phyloP scores from a whole-genome alignment of 2,797 vertebrate genomes.

The Babyrousa celebensis region DNA sequence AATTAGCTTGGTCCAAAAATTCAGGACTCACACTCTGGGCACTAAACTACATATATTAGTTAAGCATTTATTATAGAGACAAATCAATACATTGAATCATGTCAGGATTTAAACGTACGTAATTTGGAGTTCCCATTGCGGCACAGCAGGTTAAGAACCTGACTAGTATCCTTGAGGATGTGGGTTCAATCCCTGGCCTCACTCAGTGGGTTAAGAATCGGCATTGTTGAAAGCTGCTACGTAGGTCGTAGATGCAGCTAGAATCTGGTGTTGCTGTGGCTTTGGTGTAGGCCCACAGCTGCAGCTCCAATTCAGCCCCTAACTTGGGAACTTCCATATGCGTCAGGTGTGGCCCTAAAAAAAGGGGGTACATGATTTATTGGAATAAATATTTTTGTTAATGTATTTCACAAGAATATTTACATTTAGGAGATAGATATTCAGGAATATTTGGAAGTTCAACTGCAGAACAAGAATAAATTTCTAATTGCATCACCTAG shows the following conservation, averaged over 20 bases:
- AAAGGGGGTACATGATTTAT: not conserved
- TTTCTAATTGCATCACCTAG: slow-evolving; percentile 23
- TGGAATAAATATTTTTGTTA: slow-evolving; percentile 37
- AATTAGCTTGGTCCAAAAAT: not conserved
- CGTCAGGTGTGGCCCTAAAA: too few relatives aligned
- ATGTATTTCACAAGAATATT: slow-evolving; percentile 42
- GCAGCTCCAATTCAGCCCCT: too few relatives aligned
- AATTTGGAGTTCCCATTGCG: too few relatives aligned
- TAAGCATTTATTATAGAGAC: slow-evolving; percentile 34
- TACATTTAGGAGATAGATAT: not conserved
- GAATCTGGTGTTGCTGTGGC: too few relatives aligned
- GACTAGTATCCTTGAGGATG: too few relatives aligned
- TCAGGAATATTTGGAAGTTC: slow-evolving; percentile 41
- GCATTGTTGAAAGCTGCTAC: too few relatives aligned
- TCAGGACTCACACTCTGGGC: not conserved
- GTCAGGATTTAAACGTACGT: not conserved
- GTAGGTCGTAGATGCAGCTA: too few relatives aligned
- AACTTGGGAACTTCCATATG: too few relatives aligned
- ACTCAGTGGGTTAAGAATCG: too few relatives aligned
- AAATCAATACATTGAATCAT: slow-evolving; percentile 37
- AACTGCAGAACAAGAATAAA: slow-evolving; percentile 17
- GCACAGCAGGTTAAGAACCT: too few relatives aligned
- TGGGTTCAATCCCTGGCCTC: too few relatives aligned
- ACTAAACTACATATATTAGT: not conserved
- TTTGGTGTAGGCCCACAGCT: too few relatives aligned